Evolutionary conservation across 2,797 vertebrate genomes (phyloP).

Genomic region (Sorex maritimensis): DNA sequence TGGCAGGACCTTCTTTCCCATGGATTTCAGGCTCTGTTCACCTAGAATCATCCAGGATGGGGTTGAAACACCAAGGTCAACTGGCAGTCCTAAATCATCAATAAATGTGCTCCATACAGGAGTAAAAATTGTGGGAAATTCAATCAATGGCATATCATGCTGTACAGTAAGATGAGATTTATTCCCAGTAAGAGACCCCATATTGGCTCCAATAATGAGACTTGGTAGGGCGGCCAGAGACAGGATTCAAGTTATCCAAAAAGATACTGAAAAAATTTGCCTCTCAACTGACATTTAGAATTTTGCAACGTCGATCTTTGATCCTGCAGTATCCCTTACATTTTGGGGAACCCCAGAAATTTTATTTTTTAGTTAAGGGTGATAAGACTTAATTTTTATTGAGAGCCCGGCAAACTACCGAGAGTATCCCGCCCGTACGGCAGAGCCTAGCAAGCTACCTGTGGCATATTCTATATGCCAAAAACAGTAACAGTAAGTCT

Average conservation of each 20-base stretch:
- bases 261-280: neutral
- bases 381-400: no score
- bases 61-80: constrained; percentile 21
- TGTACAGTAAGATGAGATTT: neutral
- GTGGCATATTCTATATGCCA: no score
- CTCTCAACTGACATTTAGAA: neutral
- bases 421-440: no score
- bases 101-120: neutral
- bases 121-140: neutral
- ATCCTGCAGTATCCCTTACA: neutral
- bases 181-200: neutral
- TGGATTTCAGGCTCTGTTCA: neutral
- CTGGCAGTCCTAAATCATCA: neutral
- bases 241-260: neutral
- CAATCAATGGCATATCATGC: neutral
- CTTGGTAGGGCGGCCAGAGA: neutral
- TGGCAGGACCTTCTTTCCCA: neutral
- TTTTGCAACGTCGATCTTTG: neutral
- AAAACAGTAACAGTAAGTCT: no score
- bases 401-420: no score
- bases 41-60: neutral
- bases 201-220: neutral
- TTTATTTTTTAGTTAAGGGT: no score
- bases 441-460: no score
- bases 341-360: neutral